Conservation (phyloP, 2,888 invertebrate species). For the Morpho achilles region DNA sequence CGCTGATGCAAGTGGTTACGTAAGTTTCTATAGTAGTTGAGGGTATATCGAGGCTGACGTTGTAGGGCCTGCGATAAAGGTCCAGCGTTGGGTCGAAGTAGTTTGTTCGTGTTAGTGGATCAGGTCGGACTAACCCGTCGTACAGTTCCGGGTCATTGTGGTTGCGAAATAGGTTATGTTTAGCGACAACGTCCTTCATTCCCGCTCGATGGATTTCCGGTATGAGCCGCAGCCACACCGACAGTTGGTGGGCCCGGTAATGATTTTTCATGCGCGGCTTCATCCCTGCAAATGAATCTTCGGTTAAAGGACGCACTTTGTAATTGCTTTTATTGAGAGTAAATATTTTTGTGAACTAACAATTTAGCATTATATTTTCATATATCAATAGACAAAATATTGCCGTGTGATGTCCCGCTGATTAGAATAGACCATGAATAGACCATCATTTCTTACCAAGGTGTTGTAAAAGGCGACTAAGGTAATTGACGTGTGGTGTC, state of each 20-base stretch:
- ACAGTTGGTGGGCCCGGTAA: constrained; percentile 97
- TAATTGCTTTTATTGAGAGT: too few relatives aligned
- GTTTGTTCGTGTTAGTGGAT: constrained; percentile 85
- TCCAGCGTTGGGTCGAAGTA: constrained; percentile 81
- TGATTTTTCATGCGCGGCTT: constrained; percentile 96
- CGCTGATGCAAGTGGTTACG: constrained; percentile 84
- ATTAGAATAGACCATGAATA: too few relatives aligned
- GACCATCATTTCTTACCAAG: too few relatives aligned
- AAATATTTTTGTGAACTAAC: too few relatives aligned
- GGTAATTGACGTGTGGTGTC: too few relatives aligned
- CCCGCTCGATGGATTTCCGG: constrained; percentile 94
- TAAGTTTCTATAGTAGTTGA: constrained; percentile 81
- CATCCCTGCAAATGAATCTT: constrained; percentile 83
- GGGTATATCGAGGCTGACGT: constrained; percentile 73
- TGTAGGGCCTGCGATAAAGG: constrained; percentile 81
- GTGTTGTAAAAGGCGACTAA: too few relatives aligned
- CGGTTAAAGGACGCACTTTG: neutral
- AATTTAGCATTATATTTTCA: too few relatives aligned
- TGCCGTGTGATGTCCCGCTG: too few relatives aligned
- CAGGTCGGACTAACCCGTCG: constrained; percentile 92
- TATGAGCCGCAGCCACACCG: constrained; percentile 95
- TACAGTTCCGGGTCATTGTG: constrained; percentile 93
- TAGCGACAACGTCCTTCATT: constrained; percentile 92
- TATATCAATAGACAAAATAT: neutral
- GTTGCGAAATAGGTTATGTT: constrained; percentile 94